Evolutionary conservation across 2,888 invertebrate genomes (phyloP), one percentile per base, ranked within the genome.

Genomic region (Pycnomerus fuliginosus): DNA sequence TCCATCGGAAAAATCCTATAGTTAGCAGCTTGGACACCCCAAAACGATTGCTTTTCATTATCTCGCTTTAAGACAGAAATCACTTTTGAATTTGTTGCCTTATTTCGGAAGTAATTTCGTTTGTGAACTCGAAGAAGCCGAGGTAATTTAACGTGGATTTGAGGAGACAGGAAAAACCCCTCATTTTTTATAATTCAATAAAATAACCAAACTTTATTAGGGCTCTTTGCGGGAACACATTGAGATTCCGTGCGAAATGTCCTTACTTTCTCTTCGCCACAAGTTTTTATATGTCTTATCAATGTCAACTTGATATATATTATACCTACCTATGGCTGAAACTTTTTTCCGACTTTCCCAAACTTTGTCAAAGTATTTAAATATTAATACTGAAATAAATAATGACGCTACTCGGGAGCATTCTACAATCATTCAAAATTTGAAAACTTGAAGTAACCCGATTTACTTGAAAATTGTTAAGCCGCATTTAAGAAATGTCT

Each of bases 361-460:
- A 41, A 29, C 27, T 41, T 28, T 22, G 13, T 7, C 10, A 36
- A 43, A 25, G 43, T 43, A 36, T 43, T 43, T 43, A 43, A 43
- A 43, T 36, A 43, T 43, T 43, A 43, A 43, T 43, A 31, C 43
- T 36, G 29, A 3, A 31, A 38, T 25, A 44, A 44, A 44, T 44
- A 44, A 5, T 32, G 38, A 27, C 32, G 32, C 37, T 27, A 38
- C 20, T 25, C 11, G 37, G 37, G 36, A 27, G 29, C n/a, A 23
- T 36, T 31, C 38, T 20, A 29, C 34, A 41, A 42, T 48, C 36
- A 42, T 42, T 45, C 32, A 32, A 32, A 37, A 44, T 50, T 41
- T 44, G 47, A 37, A 45, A 45, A 52, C 39, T 46, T 44, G 39
- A 34, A 30, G 33, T 52, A 46, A 52, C 40, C 45, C 40, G 43